Evolutionary conservation across 2,113 vertebrate species (phyloP).

Genomic region (Pristiophorus japonicus): DNA sequence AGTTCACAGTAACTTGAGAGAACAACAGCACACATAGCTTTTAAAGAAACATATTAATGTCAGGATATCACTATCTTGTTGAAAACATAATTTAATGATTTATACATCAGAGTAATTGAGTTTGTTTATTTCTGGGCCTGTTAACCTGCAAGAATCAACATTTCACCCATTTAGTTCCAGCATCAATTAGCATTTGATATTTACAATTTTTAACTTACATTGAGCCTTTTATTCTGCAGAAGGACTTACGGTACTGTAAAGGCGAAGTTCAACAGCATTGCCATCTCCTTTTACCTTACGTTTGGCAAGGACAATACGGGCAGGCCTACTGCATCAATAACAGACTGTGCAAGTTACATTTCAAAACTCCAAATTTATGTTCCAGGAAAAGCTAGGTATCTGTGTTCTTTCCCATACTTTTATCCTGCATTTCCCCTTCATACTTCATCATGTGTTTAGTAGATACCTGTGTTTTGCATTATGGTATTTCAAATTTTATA

Average conservation of each 20-base stretch:
- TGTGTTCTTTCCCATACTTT: not conserved
- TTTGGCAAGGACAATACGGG: slow-evolving; percentile 29
- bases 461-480: not conserved
- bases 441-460: not conserved
- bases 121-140: not conserved
- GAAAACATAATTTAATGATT: not conserved
- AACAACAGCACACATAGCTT: not conserved
- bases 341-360: slow-evolving; percentile 41
- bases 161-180: not conserved
- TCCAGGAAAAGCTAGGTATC: slow-evolving; percentile 45
- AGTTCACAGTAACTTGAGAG: not conserved
- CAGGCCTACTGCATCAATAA: slow-evolving; percentile 26
- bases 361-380: rapidly evolving
- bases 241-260: slow-evolving; percentile 40
- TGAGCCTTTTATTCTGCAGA: slow-evolving; percentile 41
- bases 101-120: not conserved
- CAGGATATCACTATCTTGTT: not conserved
- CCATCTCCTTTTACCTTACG: slow-evolving; percentile 40
- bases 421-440: not conserved
- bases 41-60: not conserved
- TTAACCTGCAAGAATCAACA: slow-evolving; percentile 4
- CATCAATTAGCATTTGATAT: not conserved
- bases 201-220: not conserved
- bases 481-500: not conserved
- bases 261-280: slow-evolving; percentile 36